Evolutionary conservation across 2,797 vertebrate genomes (phyloP).

Genomic region (Setipinna tenuifilis): DNA sequence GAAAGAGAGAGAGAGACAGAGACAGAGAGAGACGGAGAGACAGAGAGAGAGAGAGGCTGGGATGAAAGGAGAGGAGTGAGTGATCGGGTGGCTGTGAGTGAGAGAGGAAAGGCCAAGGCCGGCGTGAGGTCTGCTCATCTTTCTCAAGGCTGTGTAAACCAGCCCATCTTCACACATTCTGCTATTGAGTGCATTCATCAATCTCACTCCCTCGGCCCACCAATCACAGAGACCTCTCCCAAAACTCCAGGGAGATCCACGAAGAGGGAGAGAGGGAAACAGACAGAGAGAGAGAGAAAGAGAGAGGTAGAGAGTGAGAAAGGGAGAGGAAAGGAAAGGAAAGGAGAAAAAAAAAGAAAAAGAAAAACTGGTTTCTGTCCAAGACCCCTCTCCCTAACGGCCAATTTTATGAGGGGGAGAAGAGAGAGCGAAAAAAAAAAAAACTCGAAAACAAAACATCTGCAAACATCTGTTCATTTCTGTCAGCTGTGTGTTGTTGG

Average conservation of each 20-base stretch:
- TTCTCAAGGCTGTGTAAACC: slow-evolving; percentile 58
- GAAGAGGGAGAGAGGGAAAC: slow-evolving; percentile 12
- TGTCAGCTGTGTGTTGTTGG: slow-evolving; percentile 41
- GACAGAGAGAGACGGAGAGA: neutral
- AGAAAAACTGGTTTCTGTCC: slow-evolving; percentile 44
- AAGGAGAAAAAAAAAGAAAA: neutral
- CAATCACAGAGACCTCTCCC: slow-evolving; percentile 44
- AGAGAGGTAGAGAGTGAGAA: slow-evolving; percentile 26
- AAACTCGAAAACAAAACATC: slow-evolving; percentile 54
- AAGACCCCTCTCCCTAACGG: slow-evolving; percentile 49
- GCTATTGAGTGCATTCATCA: slow-evolving; percentile 41
- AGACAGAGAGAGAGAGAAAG: slow-evolving; percentile 24
- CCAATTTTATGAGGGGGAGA: slow-evolving; percentile 47
- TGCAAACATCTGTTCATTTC: slow-evolving; percentile 57
- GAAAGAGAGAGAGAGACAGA: neutral
- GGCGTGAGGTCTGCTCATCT: slow-evolving; percentile 39
- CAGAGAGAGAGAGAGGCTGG: slow-evolving; percentile 9
- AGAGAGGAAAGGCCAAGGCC: slow-evolving; percentile 48
- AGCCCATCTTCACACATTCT: slow-evolving; percentile 48
- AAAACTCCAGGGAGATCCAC: slow-evolving; percentile 32
- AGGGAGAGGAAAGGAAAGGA: slow-evolving; percentile 31
- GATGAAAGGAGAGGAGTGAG: slow-evolving; percentile 42
- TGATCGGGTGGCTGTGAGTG: slow-evolving; percentile 45
- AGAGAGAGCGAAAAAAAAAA: slow-evolving; percentile 42
- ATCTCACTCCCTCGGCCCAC: slow-evolving; percentile 32